Evolutionary conservation across 2,113 vertebrate species (phyloP).

Genomic region (Sakesphorus luctuosus): DNA sequence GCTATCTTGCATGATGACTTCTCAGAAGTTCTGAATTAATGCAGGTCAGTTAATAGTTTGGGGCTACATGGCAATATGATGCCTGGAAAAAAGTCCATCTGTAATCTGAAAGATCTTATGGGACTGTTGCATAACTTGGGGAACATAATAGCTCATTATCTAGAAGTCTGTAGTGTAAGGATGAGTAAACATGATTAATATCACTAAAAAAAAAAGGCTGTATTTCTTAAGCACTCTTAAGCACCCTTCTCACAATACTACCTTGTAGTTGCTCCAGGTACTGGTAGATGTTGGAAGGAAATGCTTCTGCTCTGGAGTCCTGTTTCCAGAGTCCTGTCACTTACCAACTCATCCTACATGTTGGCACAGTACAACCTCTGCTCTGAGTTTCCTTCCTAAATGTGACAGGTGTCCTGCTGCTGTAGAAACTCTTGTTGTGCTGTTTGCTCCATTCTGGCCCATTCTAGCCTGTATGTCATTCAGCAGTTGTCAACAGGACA

Average conservation of each 20-base stretch:
- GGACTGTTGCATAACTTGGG: background rate
- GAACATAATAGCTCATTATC: background rate
- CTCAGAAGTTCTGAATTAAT: slow-evolving; percentile 31
- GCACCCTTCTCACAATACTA: background rate
- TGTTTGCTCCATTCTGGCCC: background rate
- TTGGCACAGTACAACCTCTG: background rate
- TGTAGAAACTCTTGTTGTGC: background rate
- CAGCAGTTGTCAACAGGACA: background rate
- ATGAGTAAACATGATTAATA: background rate
- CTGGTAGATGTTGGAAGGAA: background rate
- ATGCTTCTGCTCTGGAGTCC: background rate
- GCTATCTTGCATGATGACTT: background rate
- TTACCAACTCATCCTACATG: background rate
- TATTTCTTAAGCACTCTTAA: background rate
- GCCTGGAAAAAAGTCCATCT: background rate
- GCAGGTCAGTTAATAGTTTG: slow-evolving; percentile 8
- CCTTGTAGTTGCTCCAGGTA: background rate
- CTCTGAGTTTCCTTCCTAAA: background rate
- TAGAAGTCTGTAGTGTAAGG: background rate
- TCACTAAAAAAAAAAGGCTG: background rate
- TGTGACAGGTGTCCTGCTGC: background rate
- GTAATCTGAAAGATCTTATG: slow-evolving; percentile 12
- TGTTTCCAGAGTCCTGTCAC: background rate
- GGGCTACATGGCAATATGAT: background rate
- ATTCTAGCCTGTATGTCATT: background rate